A percentile compares a stretch with the other conserved stretches of the same genome.
Evolutionary conservation across 64 coral and sea anemone genomes (phyloP).

Genomic region (Astreopora myriophthalma): DNA sequence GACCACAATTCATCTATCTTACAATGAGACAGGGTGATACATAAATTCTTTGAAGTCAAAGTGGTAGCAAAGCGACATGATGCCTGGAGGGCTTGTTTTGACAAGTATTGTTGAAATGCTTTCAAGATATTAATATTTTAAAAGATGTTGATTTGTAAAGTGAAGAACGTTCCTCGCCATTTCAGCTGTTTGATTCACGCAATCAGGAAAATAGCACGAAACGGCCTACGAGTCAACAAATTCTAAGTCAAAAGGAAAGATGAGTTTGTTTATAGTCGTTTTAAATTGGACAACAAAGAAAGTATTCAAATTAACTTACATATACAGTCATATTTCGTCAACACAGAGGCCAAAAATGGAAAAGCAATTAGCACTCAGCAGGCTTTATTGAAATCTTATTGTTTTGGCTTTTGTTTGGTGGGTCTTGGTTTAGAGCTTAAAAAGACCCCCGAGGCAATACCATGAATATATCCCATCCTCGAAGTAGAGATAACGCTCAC

Average conservation of each 20-base stretch:
- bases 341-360: slow-evolving; percentile 46
- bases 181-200: slow-evolving; percentile 38
- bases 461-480: not conserved
- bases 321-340: slow-evolving; percentile 55
- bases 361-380: slow-evolving; percentile 39
- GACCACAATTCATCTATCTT: not conserved
- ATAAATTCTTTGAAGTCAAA: slow-evolving; percentile 30
- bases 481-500: not conserved
- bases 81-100: slow-evolving; percentile 47
- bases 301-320: slow-evolving; percentile 43
- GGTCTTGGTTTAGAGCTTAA: slow-evolving; percentile 8
- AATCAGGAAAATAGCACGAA: slow-evolving; percentile 12
- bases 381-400: slow-evolving; percentile 45
- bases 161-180: slow-evolving; percentile 13
- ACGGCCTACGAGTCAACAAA: not conserved
- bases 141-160: slow-evolving; percentile 60
- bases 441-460: slow-evolving; percentile 21
- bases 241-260: not conserved
- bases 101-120: slow-evolving; percentile 53
- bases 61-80: not conserved
- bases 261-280: slow-evolving; percentile 39
- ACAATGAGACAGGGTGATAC: slow-evolving; percentile 3
- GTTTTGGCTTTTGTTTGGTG: slow-evolving; percentile 2
- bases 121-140: slow-evolving; percentile 65
- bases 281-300: slow-evolving; percentile 56